phyloP scores from a whole-genome alignment of 2,888 invertebrate genomes.

The Drosophila quinaria region DNA sequence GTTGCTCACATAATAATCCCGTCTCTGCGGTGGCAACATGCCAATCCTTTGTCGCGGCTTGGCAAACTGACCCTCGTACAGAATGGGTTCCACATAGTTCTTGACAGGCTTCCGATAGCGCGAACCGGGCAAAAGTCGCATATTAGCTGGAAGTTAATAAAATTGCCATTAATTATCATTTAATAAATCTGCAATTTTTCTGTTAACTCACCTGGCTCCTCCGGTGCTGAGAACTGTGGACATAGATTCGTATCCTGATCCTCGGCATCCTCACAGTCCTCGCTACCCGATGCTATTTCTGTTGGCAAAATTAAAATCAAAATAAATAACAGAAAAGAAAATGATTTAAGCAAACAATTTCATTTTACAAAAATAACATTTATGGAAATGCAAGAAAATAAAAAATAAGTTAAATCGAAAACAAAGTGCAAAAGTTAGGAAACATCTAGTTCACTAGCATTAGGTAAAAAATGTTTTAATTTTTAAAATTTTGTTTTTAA shows the following conservation, averaged over 20 bases:
- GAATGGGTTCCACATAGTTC: conserved; percentile 70
- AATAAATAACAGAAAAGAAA: too few relatives aligned
- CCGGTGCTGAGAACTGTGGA: conserved; percentile 58
- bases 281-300: not conserved
- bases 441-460: too few relatives aligned
- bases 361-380: too few relatives aligned
- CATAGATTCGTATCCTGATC: conserved; percentile 67
- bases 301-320: not conserved
- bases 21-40: conserved; percentile 24
- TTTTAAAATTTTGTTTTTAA: too few relatives aligned
- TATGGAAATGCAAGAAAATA: too few relatives aligned
- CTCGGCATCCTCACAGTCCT: conserved; percentile 51
- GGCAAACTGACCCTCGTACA: conserved; percentile 64
- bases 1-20: conserved; percentile 67
- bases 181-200: not conserved
- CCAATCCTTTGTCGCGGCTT: conserved; percentile 59
- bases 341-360: too few relatives aligned
- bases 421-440: too few relatives aligned
- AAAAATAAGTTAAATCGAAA: too few relatives aligned
- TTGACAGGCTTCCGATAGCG: conserved; percentile 64
- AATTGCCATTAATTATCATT: not conserved
- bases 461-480: too few relatives aligned
- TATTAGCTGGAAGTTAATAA: conserved; percentile 17
- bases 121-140: not conserved
- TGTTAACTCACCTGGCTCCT: conserved; percentile 25